Conservation (phyloP, 2,113 vertebrate genomes). For the Salminus brasiliensis region DNA sequence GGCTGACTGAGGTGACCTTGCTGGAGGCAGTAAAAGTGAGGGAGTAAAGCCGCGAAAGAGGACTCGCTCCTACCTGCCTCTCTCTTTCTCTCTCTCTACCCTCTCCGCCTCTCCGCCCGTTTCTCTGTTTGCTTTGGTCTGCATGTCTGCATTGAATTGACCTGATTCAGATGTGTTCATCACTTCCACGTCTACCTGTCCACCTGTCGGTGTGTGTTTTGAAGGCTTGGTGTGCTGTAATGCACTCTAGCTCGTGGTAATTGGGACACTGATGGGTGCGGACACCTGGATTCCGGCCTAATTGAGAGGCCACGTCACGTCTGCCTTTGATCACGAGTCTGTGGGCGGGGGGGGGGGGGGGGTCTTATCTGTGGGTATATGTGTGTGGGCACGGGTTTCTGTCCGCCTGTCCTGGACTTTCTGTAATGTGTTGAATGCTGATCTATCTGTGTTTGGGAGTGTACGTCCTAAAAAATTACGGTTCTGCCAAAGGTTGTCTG, state of each 20-base stretch:
- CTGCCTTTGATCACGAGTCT: constrained; percentile 26
- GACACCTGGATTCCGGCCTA: constrained; percentile 24
- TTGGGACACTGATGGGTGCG: constrained; percentile 18
- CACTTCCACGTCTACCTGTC: neutral
- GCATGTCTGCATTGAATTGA: no score
- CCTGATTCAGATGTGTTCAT: neutral
- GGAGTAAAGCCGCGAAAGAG: constrained; percentile 8
- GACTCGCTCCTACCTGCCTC: neutral
- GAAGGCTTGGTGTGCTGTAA: neutral
- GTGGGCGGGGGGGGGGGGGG: neutral
- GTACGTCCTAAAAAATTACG: no score
- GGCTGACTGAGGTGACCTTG: constrained; percentile 46
- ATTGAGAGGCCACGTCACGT: neutral
- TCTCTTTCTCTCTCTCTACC: constrained; percentile 8
- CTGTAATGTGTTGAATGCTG: neutral
- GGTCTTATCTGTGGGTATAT: constrained; percentile 6
- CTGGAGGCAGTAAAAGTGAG: constrained; percentile 27
- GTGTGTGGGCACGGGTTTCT: constrained; percentile 2
- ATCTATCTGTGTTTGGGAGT: no score
- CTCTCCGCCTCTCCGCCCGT: neutral
- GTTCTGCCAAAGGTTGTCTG: no score
- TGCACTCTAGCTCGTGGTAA: neutral
- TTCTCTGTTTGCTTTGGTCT: no score
- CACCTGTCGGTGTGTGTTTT: constrained; percentile 10
- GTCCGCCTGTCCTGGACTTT: neutral